Evolutionary conservation across 2,797 vertebrate species (phyloP).

Genomic region (Linurgus olivaceus): DNA sequence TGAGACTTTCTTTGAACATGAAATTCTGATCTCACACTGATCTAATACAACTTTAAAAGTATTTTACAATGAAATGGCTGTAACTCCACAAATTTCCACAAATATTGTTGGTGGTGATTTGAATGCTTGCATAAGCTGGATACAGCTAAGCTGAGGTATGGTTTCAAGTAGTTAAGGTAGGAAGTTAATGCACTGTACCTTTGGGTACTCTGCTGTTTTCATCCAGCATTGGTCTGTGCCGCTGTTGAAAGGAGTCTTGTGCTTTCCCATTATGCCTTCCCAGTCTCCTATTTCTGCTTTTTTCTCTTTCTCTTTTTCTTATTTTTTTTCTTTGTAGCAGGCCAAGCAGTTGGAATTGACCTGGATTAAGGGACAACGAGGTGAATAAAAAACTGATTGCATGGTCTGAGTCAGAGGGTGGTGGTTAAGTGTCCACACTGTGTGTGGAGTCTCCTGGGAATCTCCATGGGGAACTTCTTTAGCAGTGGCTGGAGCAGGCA

Average conservation of each 20-base stretch:
- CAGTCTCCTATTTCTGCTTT: not conserved
- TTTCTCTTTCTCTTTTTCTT: not conserved
- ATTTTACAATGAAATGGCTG: not conserved
- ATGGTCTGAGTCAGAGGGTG: not conserved
- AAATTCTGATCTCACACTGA: not conserved
- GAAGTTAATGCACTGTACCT: not conserved
- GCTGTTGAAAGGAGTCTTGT: not conserved
- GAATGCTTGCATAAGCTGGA: not conserved
- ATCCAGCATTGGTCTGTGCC: rapidly evolving
- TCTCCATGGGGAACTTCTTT: not conserved
- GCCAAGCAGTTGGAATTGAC: not conserved
- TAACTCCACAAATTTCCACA: not conserved
- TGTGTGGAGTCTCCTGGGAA: not conserved
- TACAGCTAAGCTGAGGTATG: not conserved
- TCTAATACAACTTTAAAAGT: not conserved
- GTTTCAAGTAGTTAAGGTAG: not conserved
- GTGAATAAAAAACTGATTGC: not conserved
- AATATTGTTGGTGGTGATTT: not conserved
- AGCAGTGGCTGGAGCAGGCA: not conserved
- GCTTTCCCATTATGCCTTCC: not conserved
- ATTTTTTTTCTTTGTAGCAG: not conserved
- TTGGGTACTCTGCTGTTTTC: not conserved
- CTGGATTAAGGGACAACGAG: not conserved
- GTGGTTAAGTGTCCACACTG: not conserved
- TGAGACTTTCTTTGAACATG: not conserved